Percentiles rank a stretch among this genome's conserved stretches.
phyloP scores from a whole-genome alignment of 2,888 invertebrate species.

The Cephus pulcher region DNA sequence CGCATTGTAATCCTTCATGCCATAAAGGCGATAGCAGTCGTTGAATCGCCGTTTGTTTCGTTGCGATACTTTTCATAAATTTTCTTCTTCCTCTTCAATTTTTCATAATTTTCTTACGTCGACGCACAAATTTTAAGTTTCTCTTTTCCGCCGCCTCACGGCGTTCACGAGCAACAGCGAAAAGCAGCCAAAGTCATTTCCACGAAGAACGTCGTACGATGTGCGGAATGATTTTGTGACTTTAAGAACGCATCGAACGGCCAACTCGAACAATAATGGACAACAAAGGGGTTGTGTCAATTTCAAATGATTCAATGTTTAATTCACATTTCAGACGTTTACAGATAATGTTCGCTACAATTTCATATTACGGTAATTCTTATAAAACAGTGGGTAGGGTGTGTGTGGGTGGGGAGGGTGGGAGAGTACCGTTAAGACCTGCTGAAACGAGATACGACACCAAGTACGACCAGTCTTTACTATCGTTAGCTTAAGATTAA shows the following conservation, averaged over 20 bases:
- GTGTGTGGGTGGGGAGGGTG: no score
- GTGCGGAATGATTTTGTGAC: not conserved
- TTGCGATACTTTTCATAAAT: not conserved
- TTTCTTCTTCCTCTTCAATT: constrained; percentile 2
- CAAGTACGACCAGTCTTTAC: not conserved
- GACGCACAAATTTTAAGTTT: not conserved
- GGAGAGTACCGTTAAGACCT: not conserved
- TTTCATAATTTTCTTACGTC: constrained; percentile 1
- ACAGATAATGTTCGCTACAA: not conserved
- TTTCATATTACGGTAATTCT: not conserved
- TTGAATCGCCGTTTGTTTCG: not conserved
- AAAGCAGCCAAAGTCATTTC: not conserved
- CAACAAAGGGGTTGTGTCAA: not conserved
- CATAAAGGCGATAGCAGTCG: not conserved
- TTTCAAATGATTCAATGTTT: not conserved
- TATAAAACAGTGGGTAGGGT: not conserved
- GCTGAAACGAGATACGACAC: not conserved
- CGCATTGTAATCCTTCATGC: not conserved
- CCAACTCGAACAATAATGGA: not conserved
- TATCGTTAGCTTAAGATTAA: not conserved
- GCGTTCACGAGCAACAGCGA: not conserved
- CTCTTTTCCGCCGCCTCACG: not conserved
- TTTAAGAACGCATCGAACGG: not conserved
- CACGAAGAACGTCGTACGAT: not conserved
- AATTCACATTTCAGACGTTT: not conserved